Percentiles rank a stretch among this genome's conserved stretches.
Evolutionary conservation across 2,888 invertebrate species (phyloP).

Genomic region (Abscondita cerata): DNA sequence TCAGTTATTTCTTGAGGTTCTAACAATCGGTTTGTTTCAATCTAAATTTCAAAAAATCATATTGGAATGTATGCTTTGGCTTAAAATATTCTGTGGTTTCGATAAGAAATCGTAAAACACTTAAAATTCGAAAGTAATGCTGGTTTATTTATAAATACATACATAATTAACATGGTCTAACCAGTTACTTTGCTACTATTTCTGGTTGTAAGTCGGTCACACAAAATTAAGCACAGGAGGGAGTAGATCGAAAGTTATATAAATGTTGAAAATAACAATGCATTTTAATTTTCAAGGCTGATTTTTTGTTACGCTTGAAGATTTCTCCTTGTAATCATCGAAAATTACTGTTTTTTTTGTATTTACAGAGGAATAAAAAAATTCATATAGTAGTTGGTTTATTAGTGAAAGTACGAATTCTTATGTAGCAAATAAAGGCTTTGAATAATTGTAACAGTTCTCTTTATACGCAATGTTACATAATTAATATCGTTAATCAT

Average conservation of each 20-base stretch:
- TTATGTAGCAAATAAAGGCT: slow-evolving; percentile 11
- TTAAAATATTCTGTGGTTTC: too few relatives aligned
- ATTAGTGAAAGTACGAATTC: slow-evolving; percentile 17
- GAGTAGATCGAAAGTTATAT: slow-evolving; percentile 16
- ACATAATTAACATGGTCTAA: too few relatives aligned
- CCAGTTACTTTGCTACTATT: too few relatives aligned
- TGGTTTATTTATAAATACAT: too few relatives aligned
- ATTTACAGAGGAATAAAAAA: slow-evolving; percentile 7
- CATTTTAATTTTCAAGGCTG: slow-evolving; percentile 24
- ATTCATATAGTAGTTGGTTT: not conserved
- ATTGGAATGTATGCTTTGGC: too few relatives aligned
- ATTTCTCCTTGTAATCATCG: slow-evolving; percentile 16
- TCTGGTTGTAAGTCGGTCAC: slow-evolving; percentile 8
- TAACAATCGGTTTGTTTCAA: too few relatives aligned
- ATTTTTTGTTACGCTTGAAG: slow-evolving; percentile 19
- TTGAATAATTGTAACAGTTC: slow-evolving; percentile 22
- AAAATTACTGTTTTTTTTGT: slow-evolving; percentile 10
- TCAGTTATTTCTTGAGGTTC: too few relatives aligned
- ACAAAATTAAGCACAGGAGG: not conserved
- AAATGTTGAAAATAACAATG: slow-evolving; percentile 17
- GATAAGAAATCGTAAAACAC: too few relatives aligned
- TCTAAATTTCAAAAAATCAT: too few relatives aligned
- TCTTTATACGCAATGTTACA: slow-evolving; percentile 14
- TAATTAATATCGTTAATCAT: slow-evolving; percentile 18
- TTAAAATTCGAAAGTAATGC: too few relatives aligned